These are phyloP conservation scores for Psittacara wagleri DNA, from an alignment of 2,113 vertebrate genomes.

Conservation along the genomic window DNA sequence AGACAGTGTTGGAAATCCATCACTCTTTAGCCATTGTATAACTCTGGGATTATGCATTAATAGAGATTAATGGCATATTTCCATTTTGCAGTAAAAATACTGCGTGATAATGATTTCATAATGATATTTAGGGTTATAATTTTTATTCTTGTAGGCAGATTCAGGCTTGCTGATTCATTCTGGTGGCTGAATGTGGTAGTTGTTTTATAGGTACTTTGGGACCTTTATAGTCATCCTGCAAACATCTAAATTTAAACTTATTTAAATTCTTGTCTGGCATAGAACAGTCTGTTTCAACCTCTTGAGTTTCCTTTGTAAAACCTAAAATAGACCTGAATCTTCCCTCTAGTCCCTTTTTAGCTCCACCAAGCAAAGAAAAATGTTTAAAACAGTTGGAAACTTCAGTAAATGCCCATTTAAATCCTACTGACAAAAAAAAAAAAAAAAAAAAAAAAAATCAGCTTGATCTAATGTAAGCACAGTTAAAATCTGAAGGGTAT, in stretches of 20 bases:
- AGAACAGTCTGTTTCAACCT: not conserved
- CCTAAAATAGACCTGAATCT: not conserved
- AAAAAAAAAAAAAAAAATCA: not conserved
- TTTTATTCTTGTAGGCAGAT: not conserved
- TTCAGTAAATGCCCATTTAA: not conserved
- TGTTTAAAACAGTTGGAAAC: not conserved
- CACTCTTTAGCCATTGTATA: not conserved
- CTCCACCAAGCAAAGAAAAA: not conserved
- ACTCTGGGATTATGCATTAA: not conserved
- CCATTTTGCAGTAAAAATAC: not conserved
- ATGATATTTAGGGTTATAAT: not conserved
- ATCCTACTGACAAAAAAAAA: not conserved
- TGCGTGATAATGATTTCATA: not conserved
- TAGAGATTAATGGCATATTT: not conserved
- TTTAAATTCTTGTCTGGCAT: not conserved
- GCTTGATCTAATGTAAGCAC: not conserved
- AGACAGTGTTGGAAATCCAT: not conserved
- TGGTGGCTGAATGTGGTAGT: not conserved
- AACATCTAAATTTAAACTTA: not conserved
- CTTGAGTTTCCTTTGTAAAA: not conserved
- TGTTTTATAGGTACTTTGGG: not conserved
- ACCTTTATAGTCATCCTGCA: not conserved
- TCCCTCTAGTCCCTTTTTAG: not conserved
- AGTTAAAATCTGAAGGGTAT: not conserved
- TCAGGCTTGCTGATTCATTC: not conserved